Percentiles rank a stretch among this genome's conserved stretches.
Conservation (phyloP, 2,797 vertebrate genomes). For the Hemitrygon akajei region DNA sequence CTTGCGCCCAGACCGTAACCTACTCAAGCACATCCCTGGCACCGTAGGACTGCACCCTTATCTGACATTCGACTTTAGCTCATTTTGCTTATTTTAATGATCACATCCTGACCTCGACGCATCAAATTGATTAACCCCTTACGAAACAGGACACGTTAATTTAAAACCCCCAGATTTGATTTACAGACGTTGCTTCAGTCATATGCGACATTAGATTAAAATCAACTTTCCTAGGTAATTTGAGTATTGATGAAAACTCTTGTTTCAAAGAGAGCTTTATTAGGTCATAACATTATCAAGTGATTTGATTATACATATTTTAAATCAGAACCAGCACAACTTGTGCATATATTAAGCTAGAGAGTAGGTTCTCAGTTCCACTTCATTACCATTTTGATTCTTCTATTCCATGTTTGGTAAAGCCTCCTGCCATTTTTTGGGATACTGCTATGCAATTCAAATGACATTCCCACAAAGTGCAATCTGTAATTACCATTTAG, state of each 20-base stretch:
- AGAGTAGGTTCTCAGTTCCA: neutral
- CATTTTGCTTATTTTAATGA: too few species aligned
- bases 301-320: neutral
- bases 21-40: too few species aligned
- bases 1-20: too few species aligned
- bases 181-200: too few species aligned
- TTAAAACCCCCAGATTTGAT: too few species aligned
- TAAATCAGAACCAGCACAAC: neutral
- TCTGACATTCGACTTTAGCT: too few species aligned
- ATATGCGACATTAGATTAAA: too few species aligned
- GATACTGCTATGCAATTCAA: neutral
- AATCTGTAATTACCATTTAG: neutral
- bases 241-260: too few species aligned
- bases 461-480: neutral
- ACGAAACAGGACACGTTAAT: too few species aligned
- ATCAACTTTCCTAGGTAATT: neutral
- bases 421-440: constrained; percentile 11
- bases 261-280: neutral
- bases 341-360: neutral
- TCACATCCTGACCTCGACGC: too few species aligned
- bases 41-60: too few species aligned
- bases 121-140: too few species aligned
- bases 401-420: neutral
- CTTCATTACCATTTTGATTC: neutral
- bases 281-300: neutral